Conservation (phyloP, 1,140 invertebrate species). For the Microvelia longipes region DNA sequence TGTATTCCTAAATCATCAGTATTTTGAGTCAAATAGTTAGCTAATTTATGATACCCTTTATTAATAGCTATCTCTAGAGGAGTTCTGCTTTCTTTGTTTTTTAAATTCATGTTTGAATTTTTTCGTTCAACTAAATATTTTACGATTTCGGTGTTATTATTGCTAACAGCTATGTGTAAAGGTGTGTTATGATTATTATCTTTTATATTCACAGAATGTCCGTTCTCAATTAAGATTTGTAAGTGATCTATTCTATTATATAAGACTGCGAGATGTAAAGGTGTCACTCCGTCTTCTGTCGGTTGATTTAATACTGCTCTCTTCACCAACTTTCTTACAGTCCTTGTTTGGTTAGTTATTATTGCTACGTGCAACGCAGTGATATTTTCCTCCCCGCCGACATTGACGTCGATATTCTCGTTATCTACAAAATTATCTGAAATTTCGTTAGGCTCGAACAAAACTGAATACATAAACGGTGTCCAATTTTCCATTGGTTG, state of each 20-base stretch:
- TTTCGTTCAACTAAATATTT: conserved; percentile 18
- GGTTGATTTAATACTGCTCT: conserved; percentile 51
- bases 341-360: conserved; percentile 48
- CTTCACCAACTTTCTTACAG: conserved; percentile 47
- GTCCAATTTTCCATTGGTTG: not conserved
- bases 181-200: conserved; percentile 12
- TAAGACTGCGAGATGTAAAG: conserved; percentile 28
- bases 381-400: not conserved
- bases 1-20: no score
- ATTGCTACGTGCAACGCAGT: conserved; percentile 58
- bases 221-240: conserved; percentile 3
- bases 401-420: not conserved
- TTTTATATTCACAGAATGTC: conserved; percentile 3
- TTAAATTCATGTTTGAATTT: conserved; percentile 6
- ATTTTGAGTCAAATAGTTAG: no score
- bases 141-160: conserved; percentile 15
- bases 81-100: not conserved
- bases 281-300: conserved; percentile 43
- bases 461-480: not conserved
- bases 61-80: not conserved
- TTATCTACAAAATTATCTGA: not conserved
- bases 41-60: no score
- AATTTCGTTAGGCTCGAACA: not conserved
- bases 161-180: conserved; percentile 17
- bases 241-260: conserved; percentile 1